These are phyloP conservation scores for Cherax destructor DNA, from an alignment of 1,140 invertebrate species.

Conservation along the genomic window DNA sequence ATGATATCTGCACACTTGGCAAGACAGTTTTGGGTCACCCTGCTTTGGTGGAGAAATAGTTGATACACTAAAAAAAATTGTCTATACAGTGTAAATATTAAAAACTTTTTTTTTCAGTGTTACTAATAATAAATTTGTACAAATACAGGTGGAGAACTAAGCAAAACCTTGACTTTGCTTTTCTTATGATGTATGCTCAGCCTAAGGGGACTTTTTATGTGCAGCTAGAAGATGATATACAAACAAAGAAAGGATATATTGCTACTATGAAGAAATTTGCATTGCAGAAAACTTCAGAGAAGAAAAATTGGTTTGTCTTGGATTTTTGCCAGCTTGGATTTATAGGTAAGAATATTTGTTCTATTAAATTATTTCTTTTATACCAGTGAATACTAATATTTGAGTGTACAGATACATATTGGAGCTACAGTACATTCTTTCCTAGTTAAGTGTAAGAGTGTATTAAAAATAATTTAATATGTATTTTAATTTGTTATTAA, in stretches of 20 bases:
- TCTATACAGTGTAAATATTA: too few species aligned
- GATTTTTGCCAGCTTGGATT: slow-evolving; percentile 96
- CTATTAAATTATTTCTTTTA: not conserved
- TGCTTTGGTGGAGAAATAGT: too few species aligned
- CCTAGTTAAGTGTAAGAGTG: too few species aligned
- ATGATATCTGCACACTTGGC: too few species aligned
- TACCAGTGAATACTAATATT: not conserved
- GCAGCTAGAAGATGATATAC: slow-evolving; percentile 96
- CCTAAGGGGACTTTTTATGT: slow-evolving; percentile 79
- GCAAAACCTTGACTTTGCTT: slow-evolving; percentile 97
- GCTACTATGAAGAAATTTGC: slow-evolving; percentile 91
- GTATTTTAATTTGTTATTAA: too few species aligned
- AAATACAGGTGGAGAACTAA: slow-evolving; percentile 90
- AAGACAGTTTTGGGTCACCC: too few species aligned
- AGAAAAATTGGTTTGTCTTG: slow-evolving; percentile 92
- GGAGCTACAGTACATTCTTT: not conserved
- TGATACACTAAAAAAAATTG: too few species aligned
- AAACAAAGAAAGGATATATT: slow-evolving; percentile 84
- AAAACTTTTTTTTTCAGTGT: too few species aligned
- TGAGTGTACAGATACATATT: not conserved
- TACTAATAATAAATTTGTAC: too few species aligned
- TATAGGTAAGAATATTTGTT: slow-evolving; percentile 81
- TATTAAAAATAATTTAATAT: too few species aligned
- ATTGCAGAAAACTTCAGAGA: slow-evolving; percentile 84
- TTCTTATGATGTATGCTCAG: slow-evolving; percentile 96